Evolutionary conservation across 53 echinoderm and acorn worm species (phyloP), one percentile per base, ranked within the genome.

Genomic region (Arbacia lixula): DNA sequence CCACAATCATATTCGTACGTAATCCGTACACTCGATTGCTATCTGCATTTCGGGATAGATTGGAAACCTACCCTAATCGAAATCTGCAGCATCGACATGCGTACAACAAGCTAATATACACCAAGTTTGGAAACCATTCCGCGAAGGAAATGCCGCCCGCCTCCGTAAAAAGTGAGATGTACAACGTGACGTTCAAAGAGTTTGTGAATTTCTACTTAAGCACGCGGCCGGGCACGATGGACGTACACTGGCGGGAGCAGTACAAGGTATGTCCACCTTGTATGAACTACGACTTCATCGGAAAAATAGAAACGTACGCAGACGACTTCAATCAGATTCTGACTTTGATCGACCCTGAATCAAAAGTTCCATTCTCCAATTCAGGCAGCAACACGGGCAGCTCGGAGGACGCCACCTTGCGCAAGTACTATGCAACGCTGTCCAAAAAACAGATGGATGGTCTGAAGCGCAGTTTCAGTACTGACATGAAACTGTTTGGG

Each of bases 191-290:
- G 1, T 85, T 85, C 17, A 72, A 28, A 17, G 85, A 54, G 27
- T 85, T 85, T 32, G 57, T 63, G 16, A 43, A 72, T 42, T 78
- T 60, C 60, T 85, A 85, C 36, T 16, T 85, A 5, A 57, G 32
- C 29, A n/a, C n/a, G n/a, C n/a, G n/a, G n/a, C n/a, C n/a, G n/a
- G 72, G 60, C 9, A 53, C 24, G 1, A 39, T 26, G 20, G 72
- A 85, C 42, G 73, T 72, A 9, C 85, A 85, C 43, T 85, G 85
- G 85, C 85, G 85, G 14, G 85, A 85, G 22, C 56, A 60, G 28
- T 42, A 85, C 46, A 72, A 85, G 50, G 41, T 85, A 2, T 85
- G 85, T 57, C 57, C 73, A 22, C 85, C 85, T 5, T 85, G 85
- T 37, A 12, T 85, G 5, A 35, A 85, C 21, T 85, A 85, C 28